Conservation (phyloP, 2,113 vertebrate genomes). For the Corapipo altera region DNA sequence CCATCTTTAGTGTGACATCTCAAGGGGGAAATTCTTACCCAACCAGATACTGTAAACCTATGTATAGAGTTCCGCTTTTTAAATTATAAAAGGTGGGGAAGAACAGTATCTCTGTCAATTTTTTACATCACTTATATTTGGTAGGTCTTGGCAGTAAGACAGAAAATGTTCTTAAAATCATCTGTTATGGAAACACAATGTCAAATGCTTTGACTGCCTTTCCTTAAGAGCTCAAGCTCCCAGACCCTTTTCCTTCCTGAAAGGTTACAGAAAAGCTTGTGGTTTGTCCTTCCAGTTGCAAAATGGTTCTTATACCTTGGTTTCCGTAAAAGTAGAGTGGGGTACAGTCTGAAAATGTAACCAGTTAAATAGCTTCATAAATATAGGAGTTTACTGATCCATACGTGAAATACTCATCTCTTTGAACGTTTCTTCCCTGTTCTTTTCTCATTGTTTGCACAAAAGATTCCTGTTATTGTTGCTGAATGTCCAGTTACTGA, state of each 20-base stretch:
- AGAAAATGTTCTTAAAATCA: background rate
- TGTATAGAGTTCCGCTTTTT: background rate
- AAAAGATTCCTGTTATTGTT: background rate
- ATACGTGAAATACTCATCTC: background rate
- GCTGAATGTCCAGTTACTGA: background rate
- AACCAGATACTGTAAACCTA: background rate
- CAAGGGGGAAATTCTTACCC: background rate
- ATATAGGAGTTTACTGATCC: background rate
- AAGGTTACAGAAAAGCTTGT: background rate
- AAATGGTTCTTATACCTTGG: background rate
- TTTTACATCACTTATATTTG: background rate
- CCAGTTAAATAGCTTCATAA: background rate
- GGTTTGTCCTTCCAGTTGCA: background rate
- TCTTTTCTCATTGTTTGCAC: background rate
- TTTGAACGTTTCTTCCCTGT: background rate
- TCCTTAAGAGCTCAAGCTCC: background rate
- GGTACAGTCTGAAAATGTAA: background rate
- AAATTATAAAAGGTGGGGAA: background rate
- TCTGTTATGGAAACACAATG: background rate
- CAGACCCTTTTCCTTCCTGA: background rate
- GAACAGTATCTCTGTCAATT: background rate
- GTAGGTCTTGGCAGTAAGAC: background rate
- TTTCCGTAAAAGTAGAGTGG: background rate
- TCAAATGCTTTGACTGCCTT: background rate
- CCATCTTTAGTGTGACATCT: background rate